phyloP scores from a whole-genome alignment of 2,113 vertebrate genomes.

The Nanorana parkeri region DNA sequence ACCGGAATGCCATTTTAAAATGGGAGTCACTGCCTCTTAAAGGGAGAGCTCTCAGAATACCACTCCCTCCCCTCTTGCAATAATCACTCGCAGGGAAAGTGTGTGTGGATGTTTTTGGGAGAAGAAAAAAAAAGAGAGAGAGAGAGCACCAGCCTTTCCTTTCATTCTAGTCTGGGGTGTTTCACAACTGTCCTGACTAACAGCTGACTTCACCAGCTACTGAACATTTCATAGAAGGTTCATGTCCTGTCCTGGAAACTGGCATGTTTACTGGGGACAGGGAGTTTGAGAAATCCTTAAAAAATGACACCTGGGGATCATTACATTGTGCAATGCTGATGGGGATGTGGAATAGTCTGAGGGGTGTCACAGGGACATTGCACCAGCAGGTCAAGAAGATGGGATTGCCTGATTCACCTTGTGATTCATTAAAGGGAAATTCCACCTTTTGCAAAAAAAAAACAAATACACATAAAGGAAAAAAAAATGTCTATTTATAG shows the following conservation, averaged over 20 bases:
- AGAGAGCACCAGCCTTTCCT: conserved; percentile 5
- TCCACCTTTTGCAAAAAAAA: too few species aligned
- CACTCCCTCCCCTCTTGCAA: conserved; percentile 76
- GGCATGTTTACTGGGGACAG: conserved; percentile 8
- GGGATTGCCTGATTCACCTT: background rate
- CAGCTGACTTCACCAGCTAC: conserved; percentile 24
- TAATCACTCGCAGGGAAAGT: conserved; percentile 73
- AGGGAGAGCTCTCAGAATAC: conserved; percentile 78
- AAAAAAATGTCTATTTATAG: too few species aligned
- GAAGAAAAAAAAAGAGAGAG: background rate
- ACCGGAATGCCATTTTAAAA: conserved; percentile 84
- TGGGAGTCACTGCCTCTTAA: conserved; percentile 83
- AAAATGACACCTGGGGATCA: background rate
- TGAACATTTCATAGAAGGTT: background rate
- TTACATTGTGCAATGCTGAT: background rate
- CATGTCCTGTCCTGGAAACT: conserved; percentile 39
- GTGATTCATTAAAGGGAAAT: background rate
- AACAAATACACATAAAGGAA: too few species aligned
- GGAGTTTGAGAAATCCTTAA: background rate
- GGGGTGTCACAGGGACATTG: background rate
- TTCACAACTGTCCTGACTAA: conserved; percentile 55
- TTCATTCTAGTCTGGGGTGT: conserved; percentile 32
- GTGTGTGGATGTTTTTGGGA: conserved; percentile 54
- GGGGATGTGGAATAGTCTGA: background rate
- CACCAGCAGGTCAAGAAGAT: background rate